These are phyloP conservation scores for Mustela lutreola DNA, from an alignment of 2,113 vertebrate species.

Conservation along the genomic window DNA sequence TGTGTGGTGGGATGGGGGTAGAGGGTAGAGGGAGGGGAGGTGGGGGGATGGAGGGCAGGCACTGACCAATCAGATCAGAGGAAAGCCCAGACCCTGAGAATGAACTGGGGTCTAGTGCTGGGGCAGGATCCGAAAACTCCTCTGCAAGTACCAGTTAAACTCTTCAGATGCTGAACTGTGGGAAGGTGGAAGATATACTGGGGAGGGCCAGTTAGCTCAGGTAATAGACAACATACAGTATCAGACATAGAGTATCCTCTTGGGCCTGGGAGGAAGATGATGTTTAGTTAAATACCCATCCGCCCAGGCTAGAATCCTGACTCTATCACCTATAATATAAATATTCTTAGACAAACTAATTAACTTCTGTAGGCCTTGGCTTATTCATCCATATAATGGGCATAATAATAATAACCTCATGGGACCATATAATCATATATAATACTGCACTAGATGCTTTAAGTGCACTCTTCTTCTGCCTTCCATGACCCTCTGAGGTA, in stretches of 20 bases:
- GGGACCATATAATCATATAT: background rate
- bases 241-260: background rate
- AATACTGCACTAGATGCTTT: background rate
- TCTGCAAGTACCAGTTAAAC: background rate
- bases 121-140: background rate
- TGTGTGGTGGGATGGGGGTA: background rate
- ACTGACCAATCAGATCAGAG: background rate
- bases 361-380: background rate
- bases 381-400: background rate
- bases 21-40: background rate
- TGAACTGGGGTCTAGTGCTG: background rate
- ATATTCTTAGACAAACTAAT: background rate
- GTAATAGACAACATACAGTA: background rate
- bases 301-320: slow-evolving; percentile 33
- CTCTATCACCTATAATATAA: background rate
- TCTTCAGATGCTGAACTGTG: background rate
- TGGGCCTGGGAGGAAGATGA: background rate
- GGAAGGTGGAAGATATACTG: background rate
- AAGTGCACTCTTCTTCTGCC: background rate
- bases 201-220: background rate
- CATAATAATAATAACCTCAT: background rate
- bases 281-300: background rate
- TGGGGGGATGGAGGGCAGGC: too few relatives aligned
- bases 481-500: background rate
- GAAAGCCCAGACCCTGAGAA: background rate